Evolutionary conservation across 2,113 vertebrate genomes (phyloP), one percentile per base, ranked within the genome.

Genomic region (Typhlomys cinereus): DNA sequence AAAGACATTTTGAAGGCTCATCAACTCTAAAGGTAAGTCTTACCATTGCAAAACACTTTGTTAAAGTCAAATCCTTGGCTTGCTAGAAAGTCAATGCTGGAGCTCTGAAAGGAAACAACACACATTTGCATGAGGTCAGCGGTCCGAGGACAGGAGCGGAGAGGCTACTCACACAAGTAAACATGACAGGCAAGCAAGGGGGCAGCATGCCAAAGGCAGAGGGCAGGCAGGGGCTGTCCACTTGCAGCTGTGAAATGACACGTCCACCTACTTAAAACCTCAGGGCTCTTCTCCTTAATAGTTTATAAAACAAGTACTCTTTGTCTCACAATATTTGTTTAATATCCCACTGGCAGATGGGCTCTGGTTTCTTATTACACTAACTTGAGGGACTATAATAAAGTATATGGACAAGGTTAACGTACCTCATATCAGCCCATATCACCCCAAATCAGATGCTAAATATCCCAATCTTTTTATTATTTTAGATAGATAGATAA

Each of bases 1-100:
- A 31, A 64, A 31, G 18, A 71, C n/a, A 83, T 9, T 75, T 15
- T 20, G 25, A 90, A 70, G 27, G 14, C 34, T 93, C 83, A 95
- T 27, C 85, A 76, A 9, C 66, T 91, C 75, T 79, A 66, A 44
- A 91, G 66, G 29, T 2, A 83, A 2, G 41, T 97, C 99, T 98
- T 97, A 99, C 99, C 99, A 0, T 99, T 98, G 96, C 99, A 97
- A 97, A 99, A 99, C 88, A 99, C 99, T 98, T 99, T 99, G 98
- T 99, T 99, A 98, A 99, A 99, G 98, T 99, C 99, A 98, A 99
- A 99, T 95, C 99, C 99, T 96, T 99, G 99, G 98, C 99, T 99
- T 95, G 99, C 99, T 97, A 99, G 97, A 97, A 99, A 99, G 97
- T 99, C 99, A 95, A 99, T 99, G 96, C 99, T 99, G 96, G 99